Percentiles rank a stretch among this genome's conserved stretches.
Evolutionary conservation across 2,888 invertebrate genomes (phyloP).

Genomic region (Protophormia terraenovae): DNA sequence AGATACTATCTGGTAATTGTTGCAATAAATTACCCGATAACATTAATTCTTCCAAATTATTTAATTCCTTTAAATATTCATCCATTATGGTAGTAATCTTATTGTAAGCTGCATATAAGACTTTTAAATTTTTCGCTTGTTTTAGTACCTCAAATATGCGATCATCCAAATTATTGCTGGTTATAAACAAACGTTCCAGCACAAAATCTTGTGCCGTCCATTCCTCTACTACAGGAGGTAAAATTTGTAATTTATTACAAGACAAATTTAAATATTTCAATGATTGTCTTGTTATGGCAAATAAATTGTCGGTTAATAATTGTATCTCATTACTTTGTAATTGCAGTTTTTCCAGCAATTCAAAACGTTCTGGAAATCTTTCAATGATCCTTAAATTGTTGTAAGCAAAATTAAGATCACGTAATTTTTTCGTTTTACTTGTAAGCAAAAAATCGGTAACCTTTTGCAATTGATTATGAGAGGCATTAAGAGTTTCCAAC

Average conservation of each 20-base stretch:
- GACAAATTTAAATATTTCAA: conserved; percentile 89
- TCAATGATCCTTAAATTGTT: conserved; percentile 88
- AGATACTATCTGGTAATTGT: conserved; percentile 89
- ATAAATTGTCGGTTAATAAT: conserved; percentile 88
- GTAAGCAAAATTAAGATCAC: conserved; percentile 89
- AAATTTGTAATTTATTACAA: conserved; percentile 87
- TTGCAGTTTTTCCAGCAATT: conserved; percentile 85
- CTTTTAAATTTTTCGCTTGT: conserved; percentile 85
- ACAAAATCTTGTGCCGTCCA: conserved; percentile 12
- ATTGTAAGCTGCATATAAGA: conserved; percentile 90
- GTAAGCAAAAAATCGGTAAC: conserved; percentile 89
- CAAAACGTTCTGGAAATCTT: conserved; percentile 83
- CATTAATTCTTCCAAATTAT: conserved; percentile 90
- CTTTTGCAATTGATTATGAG: conserved; percentile 87
- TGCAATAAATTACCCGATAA: conserved; percentile 91
- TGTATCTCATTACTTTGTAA: conserved; percentile 91
- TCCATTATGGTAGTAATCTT: conserved; percentile 88
- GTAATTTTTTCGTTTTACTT: conserved; percentile 88
- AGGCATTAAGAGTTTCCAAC: conserved; percentile 87
- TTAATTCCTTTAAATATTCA: conserved; percentile 88
- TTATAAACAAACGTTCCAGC: conserved; percentile 86
- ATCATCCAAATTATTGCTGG: conserved; percentile 90
- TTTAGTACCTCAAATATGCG: conserved; percentile 86
- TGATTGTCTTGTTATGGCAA: conserved; percentile 84
- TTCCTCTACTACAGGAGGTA: conserved; percentile 82